Conservation (phyloP, 2,797 vertebrate species). For the Karalla daura region DNA sequence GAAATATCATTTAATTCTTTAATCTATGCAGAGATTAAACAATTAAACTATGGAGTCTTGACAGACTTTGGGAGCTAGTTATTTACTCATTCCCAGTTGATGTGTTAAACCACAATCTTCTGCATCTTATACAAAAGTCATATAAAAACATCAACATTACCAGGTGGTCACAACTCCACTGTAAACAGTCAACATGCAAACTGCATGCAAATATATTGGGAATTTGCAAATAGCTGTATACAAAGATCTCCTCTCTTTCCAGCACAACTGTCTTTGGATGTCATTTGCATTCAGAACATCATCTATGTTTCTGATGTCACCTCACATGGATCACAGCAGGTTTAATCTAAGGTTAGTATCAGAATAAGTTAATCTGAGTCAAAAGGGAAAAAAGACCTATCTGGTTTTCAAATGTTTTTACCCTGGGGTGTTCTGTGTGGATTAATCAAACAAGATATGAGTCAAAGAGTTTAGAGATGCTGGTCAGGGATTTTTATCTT, state of each 20-base stretch:
- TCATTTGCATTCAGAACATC: slow-evolving; percentile 38
- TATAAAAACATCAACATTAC: no score
- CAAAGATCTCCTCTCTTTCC: slow-evolving; percentile 9
- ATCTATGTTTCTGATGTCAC: background rate
- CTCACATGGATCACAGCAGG: background rate
- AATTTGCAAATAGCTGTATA: slow-evolving; percentile 34
- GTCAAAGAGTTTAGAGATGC: background rate
- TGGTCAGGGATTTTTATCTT: background rate
- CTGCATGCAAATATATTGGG: slow-evolving; percentile 51
- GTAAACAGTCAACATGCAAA: slow-evolving; percentile 3
- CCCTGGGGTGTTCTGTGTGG: no score
- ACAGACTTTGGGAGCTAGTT: no score
- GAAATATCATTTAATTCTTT: no score
- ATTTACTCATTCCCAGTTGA: no score
- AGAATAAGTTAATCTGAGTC: no score
- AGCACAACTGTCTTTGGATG: background rate
- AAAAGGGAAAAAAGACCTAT: no score
- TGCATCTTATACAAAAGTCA: no score
- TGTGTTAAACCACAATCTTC: no score
- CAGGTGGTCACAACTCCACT: background rate
- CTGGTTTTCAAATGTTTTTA: no score
- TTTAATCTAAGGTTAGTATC: background rate
- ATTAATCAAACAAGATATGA: background rate
- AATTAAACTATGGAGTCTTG: no score
- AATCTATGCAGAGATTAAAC: no score